A percentile compares a stretch with the other conserved stretches of the same genome.
Conservation (phyloP, 2,888 invertebrate species). For the Fissipunctia ypsillon region DNA sequence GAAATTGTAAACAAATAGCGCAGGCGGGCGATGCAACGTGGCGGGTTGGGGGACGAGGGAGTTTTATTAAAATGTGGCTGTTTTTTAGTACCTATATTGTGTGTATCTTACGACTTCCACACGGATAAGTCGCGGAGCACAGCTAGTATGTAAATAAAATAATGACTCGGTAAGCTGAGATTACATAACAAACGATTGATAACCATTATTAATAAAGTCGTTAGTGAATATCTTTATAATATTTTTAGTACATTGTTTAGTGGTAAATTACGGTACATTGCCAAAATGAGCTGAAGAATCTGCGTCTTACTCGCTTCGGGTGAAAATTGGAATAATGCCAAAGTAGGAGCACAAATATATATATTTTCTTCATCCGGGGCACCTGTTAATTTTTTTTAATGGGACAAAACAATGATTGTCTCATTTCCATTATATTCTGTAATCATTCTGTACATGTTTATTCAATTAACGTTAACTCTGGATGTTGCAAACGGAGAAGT, state of each 20-base stretch:
- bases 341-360: slow-evolving; percentile 83
- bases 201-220: slow-evolving; percentile 21
- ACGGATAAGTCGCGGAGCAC: too few relatives aligned
- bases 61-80: too few relatives aligned
- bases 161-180: slow-evolving; percentile 16
- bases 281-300: slow-evolving; percentile 85
- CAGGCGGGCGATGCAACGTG: too few relatives aligned
- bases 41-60: too few relatives aligned
- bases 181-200: slow-evolving; percentile 12
- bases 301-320: slow-evolving; percentile 81
- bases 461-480: slow-evolving; percentile 1
- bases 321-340: slow-evolving; percentile 86
- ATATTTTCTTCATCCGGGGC: slow-evolving; percentile 80
- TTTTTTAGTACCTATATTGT: too few relatives aligned
- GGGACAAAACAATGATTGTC: slow-evolving; percentile 38
- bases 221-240: slow-evolving; percentile 44
- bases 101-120: too few relatives aligned
- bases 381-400: slow-evolving; percentile 77
- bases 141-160: too few relatives aligned
- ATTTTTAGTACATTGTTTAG: slow-evolving; percentile 55
- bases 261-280: slow-evolving; percentile 72
- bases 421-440: slow-evolving; percentile 1
- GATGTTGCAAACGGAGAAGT: background rate
- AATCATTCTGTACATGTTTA: background rate
- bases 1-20: too few relatives aligned